Percentiles rank a stretch among this genome's conserved stretches.
Conservation (phyloP, 1,140 invertebrate species). For the Cardiocondyla obscurior region DNA sequence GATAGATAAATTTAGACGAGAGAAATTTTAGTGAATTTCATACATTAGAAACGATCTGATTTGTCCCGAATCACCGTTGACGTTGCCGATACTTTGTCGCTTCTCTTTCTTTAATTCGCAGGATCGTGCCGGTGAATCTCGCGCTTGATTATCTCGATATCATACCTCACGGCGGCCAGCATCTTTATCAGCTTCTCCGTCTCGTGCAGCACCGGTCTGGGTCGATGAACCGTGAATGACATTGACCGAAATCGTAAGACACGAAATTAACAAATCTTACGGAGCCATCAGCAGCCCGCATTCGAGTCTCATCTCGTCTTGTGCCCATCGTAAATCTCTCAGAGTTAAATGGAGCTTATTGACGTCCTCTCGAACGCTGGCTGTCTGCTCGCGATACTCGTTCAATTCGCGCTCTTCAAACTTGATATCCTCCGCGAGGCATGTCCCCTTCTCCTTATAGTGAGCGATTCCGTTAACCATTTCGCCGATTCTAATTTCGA, state of each 20-base stretch:
- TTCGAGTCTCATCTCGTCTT: slow-evolving; percentile 47
- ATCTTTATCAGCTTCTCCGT: slow-evolving; percentile 62
- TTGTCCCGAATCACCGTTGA: slow-evolving; percentile 38
- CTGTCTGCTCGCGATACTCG: not conserved
- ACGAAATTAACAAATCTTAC: slow-evolving; percentile 46
- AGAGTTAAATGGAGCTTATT: slow-evolving; percentile 49
- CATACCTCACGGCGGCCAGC: slow-evolving; percentile 40
- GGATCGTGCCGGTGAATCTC: slow-evolving; percentile 26
- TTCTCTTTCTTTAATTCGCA: not conserved
- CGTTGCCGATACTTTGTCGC: not conserved
- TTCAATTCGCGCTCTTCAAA: slow-evolving; percentile 47
- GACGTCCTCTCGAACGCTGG: slow-evolving; percentile 39
- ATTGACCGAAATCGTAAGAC: slow-evolving; percentile 14
- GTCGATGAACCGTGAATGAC: slow-evolving; percentile 44
- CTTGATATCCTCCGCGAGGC: slow-evolving; percentile 51
- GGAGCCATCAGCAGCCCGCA: slow-evolving; percentile 64
- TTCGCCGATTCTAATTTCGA: slow-evolving; percentile 57
- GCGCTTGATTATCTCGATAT: slow-evolving; percentile 50
- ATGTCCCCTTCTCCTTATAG: slow-evolving; percentile 64
- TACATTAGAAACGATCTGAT: slow-evolving; percentile 21
- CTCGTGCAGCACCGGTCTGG: slow-evolving; percentile 63
- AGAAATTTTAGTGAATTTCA: slow-evolving; percentile 22
- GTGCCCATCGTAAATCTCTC: slow-evolving; percentile 42
- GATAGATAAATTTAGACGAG: slow-evolving; percentile 1
- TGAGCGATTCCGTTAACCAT: slow-evolving; percentile 62